Evolutionary conservation across 2,797 vertebrate species (phyloP).

Genomic region (Notolabrus celidotus): DNA sequence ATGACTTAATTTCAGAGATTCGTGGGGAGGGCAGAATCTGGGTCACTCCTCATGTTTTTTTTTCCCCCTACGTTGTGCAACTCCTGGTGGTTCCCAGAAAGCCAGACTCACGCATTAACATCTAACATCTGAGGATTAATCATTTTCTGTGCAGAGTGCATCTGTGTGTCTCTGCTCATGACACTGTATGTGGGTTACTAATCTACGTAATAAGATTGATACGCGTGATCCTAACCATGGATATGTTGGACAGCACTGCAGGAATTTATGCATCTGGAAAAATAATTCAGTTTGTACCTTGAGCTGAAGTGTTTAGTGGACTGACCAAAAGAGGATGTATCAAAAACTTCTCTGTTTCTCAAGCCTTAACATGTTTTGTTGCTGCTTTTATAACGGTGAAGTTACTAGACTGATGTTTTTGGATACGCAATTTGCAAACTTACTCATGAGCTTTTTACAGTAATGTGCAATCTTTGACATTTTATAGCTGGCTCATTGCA

Average conservation of each 20-base stretch:
- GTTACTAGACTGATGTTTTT: no score
- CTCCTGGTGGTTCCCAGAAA: conserved; percentile 59
- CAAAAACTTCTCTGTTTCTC: no score
- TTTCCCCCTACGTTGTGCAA: conserved; percentile 14
- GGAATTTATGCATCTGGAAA: no score
- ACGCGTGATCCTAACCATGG: conserved; percentile 14
- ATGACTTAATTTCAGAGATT: conserved; percentile 85
- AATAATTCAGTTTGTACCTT: no score
- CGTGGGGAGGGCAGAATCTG: conserved; percentile 78
- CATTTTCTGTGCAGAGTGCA: conserved; percentile 36
- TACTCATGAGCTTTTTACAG: no score
- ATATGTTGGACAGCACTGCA: neutral
- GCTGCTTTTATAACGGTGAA: no score
- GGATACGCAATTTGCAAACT: no score
- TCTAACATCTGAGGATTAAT: conserved; percentile 69
- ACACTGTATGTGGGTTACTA: conserved; percentile 11
- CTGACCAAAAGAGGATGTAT: no score
- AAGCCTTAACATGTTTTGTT: no score
- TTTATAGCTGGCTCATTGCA: no score
- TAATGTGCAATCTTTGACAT: no score
- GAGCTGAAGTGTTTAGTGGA: no score
- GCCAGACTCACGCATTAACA: conserved; percentile 48
- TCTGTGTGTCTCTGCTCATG: conserved; percentile 14
- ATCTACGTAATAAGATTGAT: conserved; percentile 39
- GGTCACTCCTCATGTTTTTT: conserved; percentile 71